phyloP scores from a whole-genome alignment of 2,797 vertebrate species.

The Spea hammondii region DNA sequence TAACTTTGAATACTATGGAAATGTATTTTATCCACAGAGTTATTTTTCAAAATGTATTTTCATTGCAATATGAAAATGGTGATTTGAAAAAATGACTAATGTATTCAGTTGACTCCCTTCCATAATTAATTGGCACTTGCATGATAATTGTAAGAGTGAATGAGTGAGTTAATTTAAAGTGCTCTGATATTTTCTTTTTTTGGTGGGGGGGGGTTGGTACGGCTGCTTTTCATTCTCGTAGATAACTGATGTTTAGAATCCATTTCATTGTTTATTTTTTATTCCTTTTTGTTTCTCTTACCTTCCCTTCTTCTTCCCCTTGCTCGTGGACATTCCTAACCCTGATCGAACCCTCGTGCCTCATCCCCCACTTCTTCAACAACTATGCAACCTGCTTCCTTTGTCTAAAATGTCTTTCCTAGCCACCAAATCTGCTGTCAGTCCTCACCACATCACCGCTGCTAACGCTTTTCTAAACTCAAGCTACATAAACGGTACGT shows the following conservation, averaged over 20 bases:
- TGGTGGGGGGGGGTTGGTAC: not conserved
- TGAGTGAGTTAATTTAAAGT: too few relatives aligned
- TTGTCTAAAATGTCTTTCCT: constrained; percentile 30
- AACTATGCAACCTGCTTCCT: constrained; percentile 7
- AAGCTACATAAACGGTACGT: constrained; percentile 35
- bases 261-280: constrained; percentile 27
- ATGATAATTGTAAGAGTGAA: too few relatives aligned
- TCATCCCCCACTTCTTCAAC: constrained; percentile 1
- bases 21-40: too few relatives aligned
- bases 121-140: too few relatives aligned
- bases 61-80: too few relatives aligned
- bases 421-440: constrained; percentile 37
- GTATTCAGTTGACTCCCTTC: too few relatives aligned
- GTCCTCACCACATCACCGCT: constrained; percentile 24
- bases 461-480: constrained; percentile 29
- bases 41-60: too few relatives aligned
- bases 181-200: too few relatives aligned
- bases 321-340: constrained; percentile 21
- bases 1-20: too few relatives aligned
- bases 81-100: too few relatives aligned
- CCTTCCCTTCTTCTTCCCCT: constrained; percentile 10
- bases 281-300: constrained; percentile 16
- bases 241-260: constrained; percentile 24
- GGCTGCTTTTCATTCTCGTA: constrained; percentile 23
- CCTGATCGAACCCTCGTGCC: constrained; percentile 3